Base-by-base conservation (phyloP, 2,888 invertebrate species). In the Andrena praecox region DNA sequence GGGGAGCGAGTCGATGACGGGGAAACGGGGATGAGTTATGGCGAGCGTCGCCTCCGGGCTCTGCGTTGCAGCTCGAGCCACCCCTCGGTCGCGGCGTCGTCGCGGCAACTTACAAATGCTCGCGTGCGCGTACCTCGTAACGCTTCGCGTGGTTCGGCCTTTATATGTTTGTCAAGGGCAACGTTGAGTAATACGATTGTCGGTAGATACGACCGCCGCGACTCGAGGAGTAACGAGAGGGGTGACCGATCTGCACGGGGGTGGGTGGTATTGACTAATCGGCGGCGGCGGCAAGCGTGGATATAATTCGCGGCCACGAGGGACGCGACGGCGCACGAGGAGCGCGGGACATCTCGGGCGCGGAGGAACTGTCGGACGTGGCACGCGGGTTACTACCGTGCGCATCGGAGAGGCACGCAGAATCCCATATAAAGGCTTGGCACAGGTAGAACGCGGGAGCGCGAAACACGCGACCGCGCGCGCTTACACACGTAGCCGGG, bases 111-210 rank as follows among this genome's bases (percentile, higher is more conserved):
- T 86, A 85, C 76, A 86, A 90, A 90, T 78, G 89, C 83, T 91
- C 89, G 91, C 91, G 90, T 91, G 91, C 87, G 77, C 84, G 79
- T 76, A 81, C 84, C 85, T 82, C 81, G 85, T 90, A 89, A 90
- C 82, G 82, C 16, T 88, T 86, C 84, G 74, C 87, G 84, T 91
- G 89, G 88, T 90, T 89, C 88, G 85, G 86, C 83, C 89, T 90
- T 90, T 89, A 88, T 90, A 88, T 79, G 88, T 91, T 91, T 91
- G 89, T 91, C 90, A 89, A 85, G 85, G 76, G 72, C 81, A 72
- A 89, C 86, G 50, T 62, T 91, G 91, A 91, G 84, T 90, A 91
- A 91, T 90, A 87, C 80, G 84, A 87, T 80, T 79, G 82, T 77
- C 77, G 73, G 75, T 62, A 86, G 87, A 85, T 87, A 73, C 56